These are phyloP conservation scores for Vidua chalybeata DNA, from an alignment of 2,113 vertebrate species.

Conservation along the genomic window DNA sequence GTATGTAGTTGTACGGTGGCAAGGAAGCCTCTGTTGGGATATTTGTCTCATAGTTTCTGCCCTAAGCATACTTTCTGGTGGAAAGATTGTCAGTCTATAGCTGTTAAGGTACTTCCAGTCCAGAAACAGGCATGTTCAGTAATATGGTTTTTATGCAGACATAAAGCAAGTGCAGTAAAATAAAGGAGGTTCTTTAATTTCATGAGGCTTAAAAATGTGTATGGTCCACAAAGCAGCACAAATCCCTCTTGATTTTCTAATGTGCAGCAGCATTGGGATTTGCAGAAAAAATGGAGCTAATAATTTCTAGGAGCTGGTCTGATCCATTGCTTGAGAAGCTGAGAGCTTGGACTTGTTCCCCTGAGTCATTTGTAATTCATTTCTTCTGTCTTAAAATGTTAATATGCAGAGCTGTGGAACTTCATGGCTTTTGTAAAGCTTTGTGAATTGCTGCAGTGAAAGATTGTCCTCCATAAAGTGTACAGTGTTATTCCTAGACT, in stretches of 20 bases:
- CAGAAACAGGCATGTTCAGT: not conserved
- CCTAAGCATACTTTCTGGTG: not conserved
- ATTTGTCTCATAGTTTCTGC: not conserved
- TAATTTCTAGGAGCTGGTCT: not conserved
- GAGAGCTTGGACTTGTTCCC: not conserved
- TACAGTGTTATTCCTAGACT: not conserved
- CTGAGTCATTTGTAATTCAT: not conserved
- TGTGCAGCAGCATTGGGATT: not conserved
- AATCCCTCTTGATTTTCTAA: conserved; percentile 13
- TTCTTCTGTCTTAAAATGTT: conserved; percentile 15
- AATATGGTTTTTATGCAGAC: not conserved
- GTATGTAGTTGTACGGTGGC: not conserved
- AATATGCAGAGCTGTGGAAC: not conserved
- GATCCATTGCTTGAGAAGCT: not conserved
- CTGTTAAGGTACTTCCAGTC: not conserved
- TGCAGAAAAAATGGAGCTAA: conserved; percentile 23
- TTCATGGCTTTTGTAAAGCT: not conserved
- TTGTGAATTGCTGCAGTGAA: not conserved
- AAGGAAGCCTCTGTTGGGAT: not conserved
- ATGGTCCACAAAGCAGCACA: not conserved
- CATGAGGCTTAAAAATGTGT: conserved; percentile 33
- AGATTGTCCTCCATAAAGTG: not conserved
- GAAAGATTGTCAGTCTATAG: not conserved
- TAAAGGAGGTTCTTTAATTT: conserved; percentile 35
- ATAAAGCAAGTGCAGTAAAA: conserved; percentile 18